phyloP scores from a whole-genome alignment of 1,140 invertebrate species.

The Megalopta genalis region DNA sequence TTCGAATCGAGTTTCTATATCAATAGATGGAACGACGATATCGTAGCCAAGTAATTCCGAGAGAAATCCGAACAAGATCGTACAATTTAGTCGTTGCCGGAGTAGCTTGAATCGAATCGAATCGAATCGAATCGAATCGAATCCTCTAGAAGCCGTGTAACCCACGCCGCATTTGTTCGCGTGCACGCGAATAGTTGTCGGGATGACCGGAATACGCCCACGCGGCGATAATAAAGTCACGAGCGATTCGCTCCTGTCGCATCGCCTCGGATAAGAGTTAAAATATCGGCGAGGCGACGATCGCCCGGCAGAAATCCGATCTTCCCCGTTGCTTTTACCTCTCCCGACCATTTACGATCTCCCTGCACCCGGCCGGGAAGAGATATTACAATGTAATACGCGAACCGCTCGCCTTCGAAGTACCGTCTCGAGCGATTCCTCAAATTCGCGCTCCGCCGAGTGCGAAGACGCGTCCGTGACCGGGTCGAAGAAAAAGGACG shows the following conservation, averaged over 20 bases:
- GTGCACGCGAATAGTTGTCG: conserved; percentile 47
- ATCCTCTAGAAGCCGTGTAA: conserved; percentile 36
- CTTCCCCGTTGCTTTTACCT: conserved; percentile 15
- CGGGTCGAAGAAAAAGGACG: conserved; percentile 1
- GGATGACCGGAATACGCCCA: conserved; percentile 48
- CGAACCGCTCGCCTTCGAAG: conserved; percentile 26
- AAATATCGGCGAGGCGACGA: conserved; percentile 48
- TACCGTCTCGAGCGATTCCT: conserved; percentile 34
- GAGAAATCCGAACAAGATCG: not conserved
- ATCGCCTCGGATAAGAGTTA: conserved; percentile 55
- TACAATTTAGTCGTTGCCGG: conserved; percentile 5
- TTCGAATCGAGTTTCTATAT: too few relatives aligned
- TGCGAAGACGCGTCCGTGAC: conserved; percentile 20
- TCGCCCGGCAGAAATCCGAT: conserved; percentile 52
- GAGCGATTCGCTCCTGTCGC: conserved; percentile 61
- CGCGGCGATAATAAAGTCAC: conserved; percentile 64
- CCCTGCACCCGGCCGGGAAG: conserved; percentile 30
- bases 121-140: not conserved
- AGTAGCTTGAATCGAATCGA: not conserved
- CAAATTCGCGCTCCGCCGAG: conserved; percentile 32
- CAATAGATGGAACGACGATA: too few relatives aligned
- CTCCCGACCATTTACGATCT: conserved; percentile 36
- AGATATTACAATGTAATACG: conserved; percentile 46
- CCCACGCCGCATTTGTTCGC: conserved; percentile 23
- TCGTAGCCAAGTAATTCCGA: not conserved